Base-by-base conservation (phyloP, 2,113 vertebrate species). In the Callopanchax toddi region DNA sequence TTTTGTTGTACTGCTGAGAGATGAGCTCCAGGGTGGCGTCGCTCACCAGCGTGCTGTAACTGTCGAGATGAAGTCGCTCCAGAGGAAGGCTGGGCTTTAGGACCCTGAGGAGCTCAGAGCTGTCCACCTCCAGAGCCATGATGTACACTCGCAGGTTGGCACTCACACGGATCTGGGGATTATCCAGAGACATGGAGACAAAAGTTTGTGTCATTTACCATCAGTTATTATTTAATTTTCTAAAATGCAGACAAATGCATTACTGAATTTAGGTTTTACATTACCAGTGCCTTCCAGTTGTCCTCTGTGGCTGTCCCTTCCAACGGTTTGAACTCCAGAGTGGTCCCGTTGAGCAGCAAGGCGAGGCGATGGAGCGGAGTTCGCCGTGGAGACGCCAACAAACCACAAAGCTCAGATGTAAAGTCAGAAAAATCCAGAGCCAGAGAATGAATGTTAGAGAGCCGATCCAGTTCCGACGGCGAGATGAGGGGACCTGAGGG, bases 51-150 rank as follows among this genome's bases (percentile, higher is more conserved):
- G 94, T 93, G 82, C 92, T 92, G 83, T 96, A 99, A 89, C 97
- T 97, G 89, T 99, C 97, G 63, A 99, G 94, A 81, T 99, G 97
- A 89, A 99, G 95, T 78, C 96, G 94, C 92, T 98, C 96, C 85
- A 99, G 86, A 6, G 97, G 97, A 74, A 99, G 93, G 91, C 95
- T 96, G 44, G 97, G 97, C 91, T 99, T 99, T 58, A 99, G 93
- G 89, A 98, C 94, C 84, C 94, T 90, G 81, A 98, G 89, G 92
- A 99, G 95, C 84, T 97, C 95, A 44, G 95, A 94, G 81, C 92
- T 96, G 87, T 94, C 93, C 62, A 98, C 93, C 87, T 99, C 96
- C 87, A 98, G 94, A 52, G 93, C 96, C 95, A 99, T 97, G 81
- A 99, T 87, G 85, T 98, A 99, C 76, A 99, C 97, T 16, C 96